Base-by-base conservation (phyloP, 1,140 invertebrate genomes). In the Conus betulinus region DNA sequence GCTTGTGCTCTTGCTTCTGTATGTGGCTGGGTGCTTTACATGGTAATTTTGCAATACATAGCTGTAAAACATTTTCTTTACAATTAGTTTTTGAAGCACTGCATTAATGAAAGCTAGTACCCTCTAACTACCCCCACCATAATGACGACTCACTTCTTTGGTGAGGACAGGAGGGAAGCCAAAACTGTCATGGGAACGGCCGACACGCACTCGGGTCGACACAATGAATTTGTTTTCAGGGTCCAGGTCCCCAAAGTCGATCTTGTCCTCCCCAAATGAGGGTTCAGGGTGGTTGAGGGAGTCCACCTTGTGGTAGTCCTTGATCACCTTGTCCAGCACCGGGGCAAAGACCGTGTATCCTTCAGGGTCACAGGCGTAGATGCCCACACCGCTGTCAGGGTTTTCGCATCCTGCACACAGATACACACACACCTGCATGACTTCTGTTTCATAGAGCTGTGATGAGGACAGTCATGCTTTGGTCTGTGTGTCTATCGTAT, bases 271-370 rank as follows among this genome's bases (percentile, higher is more conserved):
- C 93, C 99, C 99, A 76, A 94, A 92, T 82, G 92, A 89, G 23
- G 92, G 91, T 15, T 89, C 95, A 1, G 99, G 99, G 95, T 99
- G 99, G 94, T 98, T 91, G 20, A 93, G 90, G 76, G 91, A 89
- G 39, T 81, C 51, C 51, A 92, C 91, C 87, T 93, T 94, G 90
- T 95, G 94, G 90, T 93, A 93, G 83, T 91, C 92, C 90, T 92
- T 91, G 88, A 94, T 95, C 51, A 95, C 92, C 25, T 89, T 87
- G 86, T 93, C 91, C 71, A 95, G 91, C 0, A 95, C 85, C 76
- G 91, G 91, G 27, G 92, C 92, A 88, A 95, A 95, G 20, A 89
- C 90, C 5, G 92, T 92, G 92, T 95, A 95, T 51, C 91, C 92
- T 15, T 95, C 94, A 7, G 92, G 92, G 89, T 94, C 94, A 39